Evolutionary conservation across 2,113 vertebrate genomes (phyloP), one percentile per base, ranked within the genome.

Genomic region (Coreoperca whiteheadi): DNA sequence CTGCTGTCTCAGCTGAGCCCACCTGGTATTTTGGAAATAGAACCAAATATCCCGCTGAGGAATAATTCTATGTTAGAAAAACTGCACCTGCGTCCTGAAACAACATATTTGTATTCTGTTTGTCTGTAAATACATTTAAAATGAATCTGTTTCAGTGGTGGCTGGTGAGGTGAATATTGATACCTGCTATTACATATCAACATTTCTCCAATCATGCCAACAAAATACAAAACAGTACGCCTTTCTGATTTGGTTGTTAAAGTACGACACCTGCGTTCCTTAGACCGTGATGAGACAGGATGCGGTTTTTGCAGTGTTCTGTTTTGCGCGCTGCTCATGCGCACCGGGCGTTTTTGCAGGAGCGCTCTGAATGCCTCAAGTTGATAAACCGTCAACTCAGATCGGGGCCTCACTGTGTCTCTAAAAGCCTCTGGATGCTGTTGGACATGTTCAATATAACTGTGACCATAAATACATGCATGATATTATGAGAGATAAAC

Each of bases 21-120:
- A 65, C 65, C 83, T 84, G 66, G 20, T 65, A n/a, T 80, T 76
- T 67, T 50, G 41, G 53, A 64, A 73, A 74, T 51, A 15, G 4
- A 61, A 51, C 1, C 54, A 54, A 56, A 84, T 61, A 63, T 78
- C 8, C 8, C 46, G n/a, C 69, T 74, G 32, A 74, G 82, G 20
- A 41, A 25, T 60, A 41, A 72, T 87, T 74, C 68, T 2, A 57
- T 46, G 2, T 18, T 1, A 25, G n/a, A 56, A 57, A 77, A 78
- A 64, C 41, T 30, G 6, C 83, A 86, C 64, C 86, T 86, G 74
- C 5, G 56, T 64, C 60, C 61, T 16, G 4, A 48, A 74, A 51
- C 51, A 66, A 18, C 51, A 48, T 18, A 46, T 59, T 50, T 72
- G 23, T 25, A 39, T 63, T 81, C 37, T 72, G 73, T 72, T 41